Conservation (phyloP, 2,797 vertebrate species). For the Hybognathus amarus region DNA sequence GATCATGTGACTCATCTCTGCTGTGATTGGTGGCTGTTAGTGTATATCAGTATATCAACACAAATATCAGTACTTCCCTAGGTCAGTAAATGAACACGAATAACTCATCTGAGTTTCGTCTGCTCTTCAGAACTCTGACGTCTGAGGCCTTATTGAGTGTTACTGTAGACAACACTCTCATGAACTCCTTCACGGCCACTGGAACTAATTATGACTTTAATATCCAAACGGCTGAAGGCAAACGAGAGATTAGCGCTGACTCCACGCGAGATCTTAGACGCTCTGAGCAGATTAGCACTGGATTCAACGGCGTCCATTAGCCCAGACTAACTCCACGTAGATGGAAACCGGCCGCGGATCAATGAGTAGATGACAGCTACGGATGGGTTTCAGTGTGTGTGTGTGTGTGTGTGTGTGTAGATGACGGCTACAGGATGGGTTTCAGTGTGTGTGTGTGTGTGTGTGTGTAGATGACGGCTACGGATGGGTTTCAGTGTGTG, state of each 20-base stretch:
- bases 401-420: no score
- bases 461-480: background rate
- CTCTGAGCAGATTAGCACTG: constrained; percentile 13
- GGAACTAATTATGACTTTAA: background rate
- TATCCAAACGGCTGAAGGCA: background rate
- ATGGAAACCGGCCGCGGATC: constrained; percentile 14
- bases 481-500: background rate
- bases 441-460: background rate
- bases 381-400: background rate
- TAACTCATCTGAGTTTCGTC: background rate
- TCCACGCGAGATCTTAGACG: background rate
- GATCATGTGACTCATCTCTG: no score
- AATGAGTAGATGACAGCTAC: background rate
- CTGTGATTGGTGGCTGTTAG: no score
- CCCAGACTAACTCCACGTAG: background rate
- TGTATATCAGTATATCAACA: no score
- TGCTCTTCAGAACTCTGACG: background rate
- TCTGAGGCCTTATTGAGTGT: background rate
- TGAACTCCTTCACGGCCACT: background rate
- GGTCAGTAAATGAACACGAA: no score
- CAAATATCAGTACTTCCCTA: no score
- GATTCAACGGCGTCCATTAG: background rate
- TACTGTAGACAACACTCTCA: background rate
- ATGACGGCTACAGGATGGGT: constrained; percentile 6
- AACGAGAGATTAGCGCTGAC: background rate